Evolutionary conservation across 2,113 vertebrate species (phyloP).

Genomic region (Elachura formosa): DNA sequence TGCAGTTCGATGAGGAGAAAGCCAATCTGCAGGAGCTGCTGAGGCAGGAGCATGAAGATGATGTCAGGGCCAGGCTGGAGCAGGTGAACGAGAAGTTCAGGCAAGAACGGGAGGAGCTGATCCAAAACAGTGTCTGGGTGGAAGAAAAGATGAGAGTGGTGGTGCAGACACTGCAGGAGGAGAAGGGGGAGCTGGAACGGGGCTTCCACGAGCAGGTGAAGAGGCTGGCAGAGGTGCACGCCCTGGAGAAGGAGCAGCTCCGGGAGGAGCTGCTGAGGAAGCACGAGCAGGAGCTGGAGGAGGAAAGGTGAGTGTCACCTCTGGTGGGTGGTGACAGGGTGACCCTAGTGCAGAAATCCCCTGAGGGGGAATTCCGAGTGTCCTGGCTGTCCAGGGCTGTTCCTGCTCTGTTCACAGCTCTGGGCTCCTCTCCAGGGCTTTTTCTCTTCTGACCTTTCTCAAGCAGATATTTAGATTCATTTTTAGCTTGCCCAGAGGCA

Average conservation of each 20-base stretch:
- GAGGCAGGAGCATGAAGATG: conserved; percentile 66
- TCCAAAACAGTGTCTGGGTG: conserved; percentile 11
- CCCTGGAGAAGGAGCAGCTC: conserved; percentile 68
- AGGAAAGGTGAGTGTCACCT: conserved; percentile 80
- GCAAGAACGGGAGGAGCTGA: conserved; percentile 74
- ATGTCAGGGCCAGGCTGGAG: conserved; percentile 65
- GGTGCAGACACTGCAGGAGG: conserved; percentile 36
- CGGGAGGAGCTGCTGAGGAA: conserved; percentile 66
- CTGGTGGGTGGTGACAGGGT: fast-evolving
- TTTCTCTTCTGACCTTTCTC: not conserved
- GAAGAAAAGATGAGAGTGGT: conserved; percentile 62
- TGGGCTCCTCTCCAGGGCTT: not conserved
- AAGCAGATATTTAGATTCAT: not conserved
- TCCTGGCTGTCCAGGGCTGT: not conserved
- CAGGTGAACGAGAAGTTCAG: conserved; percentile 65
- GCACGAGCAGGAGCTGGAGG: conserved; percentile 75
- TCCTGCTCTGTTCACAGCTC: not conserved
- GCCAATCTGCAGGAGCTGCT: conserved; percentile 67
- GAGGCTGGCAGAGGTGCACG: conserved; percentile 53
- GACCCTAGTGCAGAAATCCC: not conserved
- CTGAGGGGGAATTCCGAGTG: fast-evolving
- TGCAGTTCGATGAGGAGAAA: conserved; percentile 64
- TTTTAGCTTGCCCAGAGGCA: not conserved
- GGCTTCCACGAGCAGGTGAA: conserved; percentile 59
- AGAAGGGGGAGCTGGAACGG: conserved; percentile 61